Base-by-base conservation (phyloP, 2,113 vertebrate genomes). In the Periophthalmodon schlosseri region DNA sequence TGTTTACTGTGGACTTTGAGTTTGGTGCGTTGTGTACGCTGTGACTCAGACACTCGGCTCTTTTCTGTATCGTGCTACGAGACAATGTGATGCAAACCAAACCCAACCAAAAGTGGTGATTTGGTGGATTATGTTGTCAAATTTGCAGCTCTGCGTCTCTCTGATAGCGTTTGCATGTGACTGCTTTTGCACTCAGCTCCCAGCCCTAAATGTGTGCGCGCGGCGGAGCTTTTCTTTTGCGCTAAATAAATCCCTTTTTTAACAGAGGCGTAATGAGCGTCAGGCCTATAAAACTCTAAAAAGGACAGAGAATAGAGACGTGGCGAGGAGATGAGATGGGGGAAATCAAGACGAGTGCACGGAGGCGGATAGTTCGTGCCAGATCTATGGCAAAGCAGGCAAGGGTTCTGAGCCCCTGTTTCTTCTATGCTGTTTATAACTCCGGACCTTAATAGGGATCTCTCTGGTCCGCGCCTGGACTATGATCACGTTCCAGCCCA, bases 381-480 rank as follows among this genome's bases (percentile, higher is more conserved):
- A 89, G 88, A 84, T 89, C 77, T 87, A 77, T 82, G 83, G 78
- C 77, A 68, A 60, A 24, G 56, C 85, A 86, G 86, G 77, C 85
- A 85, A 84, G 83, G 72, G 88, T 88, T 87, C 80, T 84, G 85
- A 87, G 83, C 84, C 86, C 90, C 86, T 34, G 60, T 60, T 28
- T 60, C 88, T 91, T 90, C 90, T 87, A 93, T 93, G 91, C 92
- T 89, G 88, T 89, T 91, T 90, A 88, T 91, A 91, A 88, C 90
- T 88, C 86, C 85, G 84, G 89, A 88, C 90, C 87, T 90, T 90
- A 90, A 88, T 90, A 78, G 87, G 87, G 81, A 86, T 81, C 83
- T 86, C 84, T 88, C 86, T 90, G 88, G 83, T 91, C 87, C 88
- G 81, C 75, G 84, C 70, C 82, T 86, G 88, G 76, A 78, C 87